These are phyloP conservation scores for Akabosia matsudoensis DNA, from an alignment of 1,140 invertebrate species.

Conservation along the genomic window DNA sequence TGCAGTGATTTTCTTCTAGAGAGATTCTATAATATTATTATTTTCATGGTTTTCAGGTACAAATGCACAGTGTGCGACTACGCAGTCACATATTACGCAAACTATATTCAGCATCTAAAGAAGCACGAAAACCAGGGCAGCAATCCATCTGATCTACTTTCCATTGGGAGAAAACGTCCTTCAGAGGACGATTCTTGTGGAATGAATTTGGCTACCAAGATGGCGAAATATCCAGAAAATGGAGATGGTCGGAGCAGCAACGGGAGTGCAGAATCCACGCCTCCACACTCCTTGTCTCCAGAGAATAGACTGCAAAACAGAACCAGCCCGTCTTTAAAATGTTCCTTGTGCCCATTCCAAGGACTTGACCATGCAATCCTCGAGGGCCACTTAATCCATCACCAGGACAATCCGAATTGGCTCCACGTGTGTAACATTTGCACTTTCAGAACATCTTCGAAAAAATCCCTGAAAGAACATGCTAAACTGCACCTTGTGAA, in stretches of 20 bases:
- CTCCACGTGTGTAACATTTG: slow-evolving; percentile 1
- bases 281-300: slow-evolving; percentile 33
- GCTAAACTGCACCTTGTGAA: slow-evolving; percentile 32
- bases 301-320: not conserved
- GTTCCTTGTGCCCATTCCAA: slow-evolving; percentile 31
- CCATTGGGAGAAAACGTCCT: slow-evolving; percentile 36
- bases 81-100: slow-evolving; percentile 79
- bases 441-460: not conserved
- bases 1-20: not conserved
- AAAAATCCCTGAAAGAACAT: slow-evolving; percentile 36
- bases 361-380: slow-evolving; percentile 1
- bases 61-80: slow-evolving; percentile 83
- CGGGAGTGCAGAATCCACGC: slow-evolving; percentile 33
- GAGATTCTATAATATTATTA: not conserved
- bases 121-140: slow-evolving; percentile 71
- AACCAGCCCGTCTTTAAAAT: slow-evolving; percentile 1
- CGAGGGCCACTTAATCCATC: not conserved
- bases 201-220: slow-evolving; percentile 50
- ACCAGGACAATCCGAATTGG: slow-evolving; percentile 2
- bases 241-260: slow-evolving; percentile 46
- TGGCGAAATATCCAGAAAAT: slow-evolving; percentile 50
- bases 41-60: slow-evolving; percentile 55
- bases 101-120: slow-evolving; percentile 73
- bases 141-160: slow-evolving; percentile 56
- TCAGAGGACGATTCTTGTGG: slow-evolving; percentile 36